phyloP scores from a whole-genome alignment of 2,888 invertebrate genomes.

The Abrostola triplasia region DNA sequence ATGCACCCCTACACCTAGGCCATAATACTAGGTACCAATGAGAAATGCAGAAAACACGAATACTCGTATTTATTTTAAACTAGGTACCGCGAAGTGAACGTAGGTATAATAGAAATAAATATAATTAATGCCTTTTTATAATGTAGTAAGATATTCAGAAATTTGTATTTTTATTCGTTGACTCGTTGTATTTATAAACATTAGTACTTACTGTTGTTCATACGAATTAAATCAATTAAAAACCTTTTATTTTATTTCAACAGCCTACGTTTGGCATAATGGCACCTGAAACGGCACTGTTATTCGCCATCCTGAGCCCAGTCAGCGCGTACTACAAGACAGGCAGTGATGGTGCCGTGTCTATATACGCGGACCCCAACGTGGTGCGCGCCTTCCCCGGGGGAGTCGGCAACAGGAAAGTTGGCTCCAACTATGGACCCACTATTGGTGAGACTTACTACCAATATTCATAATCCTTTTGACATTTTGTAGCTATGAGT shows the following conservation, averaged over 20 bases:
- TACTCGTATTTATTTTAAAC: too few relatives aligned
- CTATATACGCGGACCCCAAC: slow-evolving; percentile 96
- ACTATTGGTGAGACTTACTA: slow-evolving; percentile 89
- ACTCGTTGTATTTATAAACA: too few relatives aligned
- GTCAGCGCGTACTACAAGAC: slow-evolving; percentile 97
- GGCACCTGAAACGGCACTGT: slow-evolving; percentile 94
- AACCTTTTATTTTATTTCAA: not conserved
- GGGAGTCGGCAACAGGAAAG: slow-evolving; percentile 97
- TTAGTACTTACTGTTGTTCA: not conserved
- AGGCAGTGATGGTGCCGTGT: slow-evolving; percentile 90
- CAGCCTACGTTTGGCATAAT: slow-evolving; percentile 98
- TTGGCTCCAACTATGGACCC: slow-evolving; percentile 98
- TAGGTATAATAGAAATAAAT: too few relatives aligned
- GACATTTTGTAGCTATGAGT: not conserved
- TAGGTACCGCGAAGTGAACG: too few relatives aligned
- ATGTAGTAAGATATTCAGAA: too few relatives aligned
- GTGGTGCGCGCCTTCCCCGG: slow-evolving; percentile 97
- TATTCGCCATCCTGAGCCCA: slow-evolving; percentile 97
- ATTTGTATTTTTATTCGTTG: too few relatives aligned
- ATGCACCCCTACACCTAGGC: too few relatives aligned
- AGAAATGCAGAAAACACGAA: too few relatives aligned
- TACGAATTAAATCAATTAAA: not conserved
- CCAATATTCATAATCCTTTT: not conserved
- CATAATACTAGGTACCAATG: too few relatives aligned
- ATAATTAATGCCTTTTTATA: too few relatives aligned